Base-by-base conservation (phyloP, 1,140 invertebrate species). In the Scaptomyza graminum region DNA sequence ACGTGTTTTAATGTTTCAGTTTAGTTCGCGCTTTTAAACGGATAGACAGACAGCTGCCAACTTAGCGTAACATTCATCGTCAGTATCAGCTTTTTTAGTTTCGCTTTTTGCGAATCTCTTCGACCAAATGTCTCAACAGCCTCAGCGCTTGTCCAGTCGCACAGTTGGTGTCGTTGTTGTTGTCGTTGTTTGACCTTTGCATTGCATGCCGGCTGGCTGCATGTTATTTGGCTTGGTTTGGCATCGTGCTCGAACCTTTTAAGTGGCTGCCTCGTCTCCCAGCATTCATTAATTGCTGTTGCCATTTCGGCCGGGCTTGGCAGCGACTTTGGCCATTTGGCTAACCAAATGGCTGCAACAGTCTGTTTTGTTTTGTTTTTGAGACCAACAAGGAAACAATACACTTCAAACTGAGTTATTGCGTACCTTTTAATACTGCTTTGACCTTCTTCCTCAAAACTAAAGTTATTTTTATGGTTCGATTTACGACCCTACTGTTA, bases 41-140 rank as follows among this genome's bases (percentile, higher is more conserved):
- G 77, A 74, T 57, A 68, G 81, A 77, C 82, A 68, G 81, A 77
- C 82, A 81, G 81, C 81, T 85, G 81, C 77, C 81, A 85, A 54
- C 65, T 52, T 59, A 74, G 57, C 65, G 66, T 74, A 69, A 57
- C 57, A 69, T 69, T 69, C 52, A 51, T 56, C 46, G 65, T 55
- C 49, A 41, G 62, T 39, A 31, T 31, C 6, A 34, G 16, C 31
- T 52, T 52, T 46, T 16, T 66, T 54, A 31, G 18, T 16, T 28
- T 55, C 37, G 28, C 46, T 18, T 47, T 56, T 56, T 55, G 37
- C 60, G 63, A 34, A 2, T 47, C 65, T 55, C 54, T 51, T 39
- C 46, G 16, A 22, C 52, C 57, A 69, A 69, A 69, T 69, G 59
- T 56, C 52, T 49, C 46, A 25, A 8, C 59, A 56, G 60, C 31